These are phyloP conservation scores for Vesta saturnalis DNA, from an alignment of 2,888 invertebrate genomes.

Conservation along the genomic window DNA sequence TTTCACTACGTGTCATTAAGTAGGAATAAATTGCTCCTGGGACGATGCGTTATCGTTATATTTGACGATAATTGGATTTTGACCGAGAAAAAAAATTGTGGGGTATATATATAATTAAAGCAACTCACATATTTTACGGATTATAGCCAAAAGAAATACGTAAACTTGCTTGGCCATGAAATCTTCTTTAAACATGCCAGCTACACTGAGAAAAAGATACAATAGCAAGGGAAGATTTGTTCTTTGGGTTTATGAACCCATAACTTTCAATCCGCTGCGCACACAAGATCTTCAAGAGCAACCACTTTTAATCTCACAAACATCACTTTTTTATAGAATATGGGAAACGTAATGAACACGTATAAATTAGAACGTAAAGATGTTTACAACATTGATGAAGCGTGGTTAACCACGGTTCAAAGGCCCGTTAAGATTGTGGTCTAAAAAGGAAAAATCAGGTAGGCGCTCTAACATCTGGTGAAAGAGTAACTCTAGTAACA, in stretches of 20 bases:
- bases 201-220: not conserved
- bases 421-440: conserved; percentile 52
- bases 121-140: too few relatives aligned
- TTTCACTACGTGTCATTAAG: not conserved
- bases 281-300: too few relatives aligned
- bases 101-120: not conserved
- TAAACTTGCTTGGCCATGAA: conserved; percentile 11
- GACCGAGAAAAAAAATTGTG: not conserved
- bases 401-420: conserved; percentile 58
- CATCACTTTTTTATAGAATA: conserved; percentile 10
- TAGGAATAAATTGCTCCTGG: not conserved
- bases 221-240: conserved; percentile 11
- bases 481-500: conserved; percentile 49
- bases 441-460: conserved; percentile 51
- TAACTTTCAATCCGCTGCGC: too few relatives aligned
- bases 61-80: not conserved
- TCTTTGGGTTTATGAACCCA: conserved; percentile 10
- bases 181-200: conserved; percentile 1
- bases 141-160: conserved; percentile 12
- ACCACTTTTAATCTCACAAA: conserved; percentile 15
- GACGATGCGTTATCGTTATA: not conserved
- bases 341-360: conserved; percentile 39
- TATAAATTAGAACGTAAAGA: conserved; percentile 47
- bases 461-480: conserved; percentile 51
- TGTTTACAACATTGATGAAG: conserved; percentile 58